Base-by-base conservation (phyloP, 2,113 vertebrate species). In the Anseranas semipalmata region DNA sequence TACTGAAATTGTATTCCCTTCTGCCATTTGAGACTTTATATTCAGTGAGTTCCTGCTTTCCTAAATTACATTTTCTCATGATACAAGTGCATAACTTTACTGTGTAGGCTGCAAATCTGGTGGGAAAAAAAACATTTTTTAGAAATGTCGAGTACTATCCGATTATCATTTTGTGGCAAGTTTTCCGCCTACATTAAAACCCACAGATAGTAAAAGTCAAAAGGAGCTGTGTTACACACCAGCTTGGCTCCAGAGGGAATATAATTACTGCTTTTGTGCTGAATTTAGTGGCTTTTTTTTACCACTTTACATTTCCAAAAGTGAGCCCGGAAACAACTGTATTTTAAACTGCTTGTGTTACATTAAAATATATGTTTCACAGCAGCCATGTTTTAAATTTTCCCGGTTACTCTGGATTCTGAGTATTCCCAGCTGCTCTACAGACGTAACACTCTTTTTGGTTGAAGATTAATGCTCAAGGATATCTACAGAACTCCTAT, bases 101-200 rank as follows among this genome's bases (percentile, higher is more conserved):
- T 94, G 95, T 81, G 96, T 97, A 95, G 97, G 96, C 91, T 96
- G 97, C 12, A 96, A 96, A 98, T 97, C 94, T 97, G 95, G 83
- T 93, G 85, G 84, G 93, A 62, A 91, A 82, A 93, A 85, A 96
- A 96, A 91, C 90, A 92, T 89, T 96, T 97, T 95, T 96, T 74
- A 93, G 95, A 98, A 97, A 97, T 97, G 96, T 94, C 73, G 94
- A 97, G 93, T 96, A 95, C 96, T 97, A 95, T 96, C 94, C 48
- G 82, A 97, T 97, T 97, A 97, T 96, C 94, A 97, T 95, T 96
- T 96, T 95, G 84, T 94, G 90, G 95, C 94, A 96, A 95, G 93
- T 93, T 91, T 93, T 88, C 96, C 96, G 53, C 97, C 97, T 95
- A 98, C 96, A 96, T 74, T 76, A 94, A 98, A 98, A 72, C 97